Conservation (phyloP, 2,113 vertebrate species). For the Hyperoodon ampullatus region DNA sequence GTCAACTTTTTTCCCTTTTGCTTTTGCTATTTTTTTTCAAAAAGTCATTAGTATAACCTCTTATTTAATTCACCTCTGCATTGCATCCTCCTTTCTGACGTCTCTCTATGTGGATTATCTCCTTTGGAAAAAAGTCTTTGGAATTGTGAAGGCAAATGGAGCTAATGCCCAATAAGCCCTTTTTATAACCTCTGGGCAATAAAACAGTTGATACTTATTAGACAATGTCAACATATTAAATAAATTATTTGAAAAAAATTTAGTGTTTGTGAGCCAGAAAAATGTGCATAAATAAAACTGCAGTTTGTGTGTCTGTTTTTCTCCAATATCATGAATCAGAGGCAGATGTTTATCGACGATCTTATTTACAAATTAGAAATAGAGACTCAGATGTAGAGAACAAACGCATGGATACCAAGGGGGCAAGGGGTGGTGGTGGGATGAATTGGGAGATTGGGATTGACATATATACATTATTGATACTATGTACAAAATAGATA, state of each 20-base stretch:
- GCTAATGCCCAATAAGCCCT: constrained; percentile 13
- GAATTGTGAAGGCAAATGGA: constrained; percentile 59
- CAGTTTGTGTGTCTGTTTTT: constrained; percentile 4
- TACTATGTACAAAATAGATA: too few species aligned
- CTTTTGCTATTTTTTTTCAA: background rate
- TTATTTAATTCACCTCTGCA: constrained; percentile 48
- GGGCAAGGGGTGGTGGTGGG: too few species aligned
- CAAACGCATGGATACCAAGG: too few species aligned
- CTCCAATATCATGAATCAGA: constrained; percentile 24
- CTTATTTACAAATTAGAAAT: too few species aligned
- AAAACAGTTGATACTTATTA: constrained; percentile 39
- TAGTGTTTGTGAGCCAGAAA: constrained; percentile 28
- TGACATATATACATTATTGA: too few species aligned
- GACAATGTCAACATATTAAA: constrained; percentile 12
- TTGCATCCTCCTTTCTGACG: background rate
- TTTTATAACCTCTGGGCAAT: background rate
- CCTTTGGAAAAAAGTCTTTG: constrained; percentile 39
- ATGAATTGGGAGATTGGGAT: too few species aligned
- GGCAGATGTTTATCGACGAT: background rate
- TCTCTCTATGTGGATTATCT: constrained; percentile 44
- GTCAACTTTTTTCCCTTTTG: background rate
- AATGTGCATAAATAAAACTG: background rate
- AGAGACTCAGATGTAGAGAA: too few species aligned
- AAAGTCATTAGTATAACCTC: constrained; percentile 65
- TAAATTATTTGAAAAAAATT: constrained; percentile 38